Evolutionary conservation across 1,140 invertebrate species (phyloP).

Genomic region (Metaphire vulgaris): DNA sequence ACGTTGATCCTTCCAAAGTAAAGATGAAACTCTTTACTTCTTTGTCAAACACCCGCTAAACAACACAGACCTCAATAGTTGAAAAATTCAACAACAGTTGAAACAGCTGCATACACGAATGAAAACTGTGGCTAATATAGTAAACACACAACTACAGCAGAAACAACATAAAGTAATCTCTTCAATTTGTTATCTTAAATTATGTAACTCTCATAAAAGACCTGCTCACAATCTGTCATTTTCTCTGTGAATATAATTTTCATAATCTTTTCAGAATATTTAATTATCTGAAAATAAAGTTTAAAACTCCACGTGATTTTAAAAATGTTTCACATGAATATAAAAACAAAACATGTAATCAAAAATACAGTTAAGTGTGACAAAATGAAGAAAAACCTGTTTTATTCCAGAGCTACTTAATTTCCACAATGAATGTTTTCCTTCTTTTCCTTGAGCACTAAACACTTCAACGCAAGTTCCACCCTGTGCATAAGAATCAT

Average conservation of each 20-base stretch:
- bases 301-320: background rate
- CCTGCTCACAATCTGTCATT: no score
- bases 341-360: background rate
- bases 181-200: background rate
- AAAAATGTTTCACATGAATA: background rate
- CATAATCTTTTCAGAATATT: background rate
- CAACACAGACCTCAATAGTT: background rate
- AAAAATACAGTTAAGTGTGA: no score
- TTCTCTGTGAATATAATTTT: no score
- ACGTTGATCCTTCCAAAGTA: constrained; percentile 40
- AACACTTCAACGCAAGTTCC: constrained; percentile 6
- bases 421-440: background rate
- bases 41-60: constrained; percentile 44
- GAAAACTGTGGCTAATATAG: background rate
- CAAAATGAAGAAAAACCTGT: background rate
- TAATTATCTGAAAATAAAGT: background rate
- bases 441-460: constrained; percentile 4
- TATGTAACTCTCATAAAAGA: no score
- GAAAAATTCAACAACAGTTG: background rate
- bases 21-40: constrained; percentile 48
- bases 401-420: background rate
- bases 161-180: background rate
- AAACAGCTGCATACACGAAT: background rate
- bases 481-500: constrained; percentile 1
- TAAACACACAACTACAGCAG: background rate